Base-by-base conservation (phyloP, 2,888 invertebrate species). In the Cylloceria caligata region DNA sequence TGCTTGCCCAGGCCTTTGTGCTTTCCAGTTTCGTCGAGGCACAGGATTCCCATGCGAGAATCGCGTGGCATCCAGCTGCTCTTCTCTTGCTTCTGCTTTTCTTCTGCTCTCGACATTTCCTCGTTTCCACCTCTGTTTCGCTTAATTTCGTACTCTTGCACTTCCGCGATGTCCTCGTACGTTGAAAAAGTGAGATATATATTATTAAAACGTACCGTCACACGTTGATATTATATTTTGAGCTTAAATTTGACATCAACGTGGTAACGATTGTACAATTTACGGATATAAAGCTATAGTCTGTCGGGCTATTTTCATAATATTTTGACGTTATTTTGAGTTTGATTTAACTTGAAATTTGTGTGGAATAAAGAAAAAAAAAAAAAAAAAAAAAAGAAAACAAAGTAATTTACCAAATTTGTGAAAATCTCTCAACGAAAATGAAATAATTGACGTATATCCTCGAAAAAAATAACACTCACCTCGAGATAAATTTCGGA, bases 401-500 rank as follows among this genome's bases (percentile, higher is more conserved):
- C n/a, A n/a, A n/a, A n/a, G n/a, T n/a, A n/a, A n/a, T n/a, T n/a
- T n/a, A n/a, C n/a, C n/a, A n/a, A n/a, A n/a, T n/a, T n/a, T n/a
- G n/a, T n/a, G n/a, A n/a, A n/a, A n/a, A n/a, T n/a, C n/a, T n/a
- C n/a, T n/a, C n/a, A n/a, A n/a, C n/a, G n/a, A n/a, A n/a, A n/a
- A n/a, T n/a, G n/a, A n/a, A n/a, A n/a, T n/a, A n/a, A n/a, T n/a
- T n/a, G n/a, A 19, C n/a, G 16, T 19, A 19, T 47, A 19, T 19
- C 19, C 30, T 68, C 4, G 27, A 34, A 30, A 11, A 49, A 21
- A 13, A 21, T n/a, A 30, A n/a, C 39, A 88, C 94, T 94, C 93
- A 97, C 97, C 96, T 98, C 98, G 88, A 97, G 95, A 93, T 99
- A 99, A 87, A 97, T 95, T 88, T 97, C 96, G 91, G 97, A 97